Percentiles rank a stretch among this genome's conserved stretches.
These are phyloP conservation scores for Mormyrus iriodes DNA, from an alignment of 2,113 vertebrate species.

Conservation along the genomic window DNA sequence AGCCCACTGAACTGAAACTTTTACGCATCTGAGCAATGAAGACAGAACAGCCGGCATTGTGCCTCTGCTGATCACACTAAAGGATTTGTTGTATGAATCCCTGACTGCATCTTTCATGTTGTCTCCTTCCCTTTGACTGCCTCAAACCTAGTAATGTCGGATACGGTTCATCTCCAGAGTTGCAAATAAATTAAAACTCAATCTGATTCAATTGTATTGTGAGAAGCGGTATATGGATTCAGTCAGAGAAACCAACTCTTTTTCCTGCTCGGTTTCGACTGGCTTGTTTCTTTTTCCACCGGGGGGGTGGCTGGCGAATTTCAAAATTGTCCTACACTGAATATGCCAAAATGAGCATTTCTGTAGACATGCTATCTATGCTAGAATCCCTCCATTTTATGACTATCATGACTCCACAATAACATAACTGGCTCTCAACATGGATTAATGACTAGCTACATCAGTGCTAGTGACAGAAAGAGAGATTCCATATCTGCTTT, in stretches of 20 bases:
- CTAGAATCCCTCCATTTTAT: not conserved
- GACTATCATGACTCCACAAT: not conserved
- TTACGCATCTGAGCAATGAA: not conserved
- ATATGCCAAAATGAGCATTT: not conserved
- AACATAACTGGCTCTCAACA: not conserved
- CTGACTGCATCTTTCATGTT: not conserved
- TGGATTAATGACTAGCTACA: not conserved
- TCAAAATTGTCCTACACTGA: not conserved
- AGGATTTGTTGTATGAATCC: not conserved
- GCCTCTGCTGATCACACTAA: not conserved
- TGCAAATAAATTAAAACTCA: not conserved
- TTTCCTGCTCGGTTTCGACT: not conserved
- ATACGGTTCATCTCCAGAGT: not conserved
- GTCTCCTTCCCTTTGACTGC: not conserved
- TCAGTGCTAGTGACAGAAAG: not conserved
- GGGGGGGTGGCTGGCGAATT: not conserved
- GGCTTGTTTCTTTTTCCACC: not conserved
- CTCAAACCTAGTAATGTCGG: not conserved
- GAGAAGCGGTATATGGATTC: not conserved
- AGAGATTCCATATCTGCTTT: not conserved
- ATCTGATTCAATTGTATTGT: not conserved
- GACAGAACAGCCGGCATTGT: not conserved
- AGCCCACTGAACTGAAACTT: constrained; percentile 8
- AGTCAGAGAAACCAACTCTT: not conserved
- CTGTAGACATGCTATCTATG: not conserved